Evolutionary conservation across 2,113 vertebrate genomes (phyloP), one percentile per base, ranked within the genome.

Genomic region (Melanocharis versteri): DNA sequence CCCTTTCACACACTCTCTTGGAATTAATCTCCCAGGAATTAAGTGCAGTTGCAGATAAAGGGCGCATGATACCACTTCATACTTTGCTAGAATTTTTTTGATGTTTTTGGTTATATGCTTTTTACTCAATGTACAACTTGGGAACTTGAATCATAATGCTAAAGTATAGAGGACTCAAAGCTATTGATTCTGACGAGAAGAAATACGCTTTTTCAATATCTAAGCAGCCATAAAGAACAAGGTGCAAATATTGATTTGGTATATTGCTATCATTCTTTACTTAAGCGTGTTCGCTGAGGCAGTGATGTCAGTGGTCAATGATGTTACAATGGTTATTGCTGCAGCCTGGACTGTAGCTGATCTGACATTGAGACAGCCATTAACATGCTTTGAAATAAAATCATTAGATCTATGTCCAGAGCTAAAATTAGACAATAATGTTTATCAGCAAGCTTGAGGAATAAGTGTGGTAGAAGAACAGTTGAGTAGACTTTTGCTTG

Each of bases 201-300:
- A 95, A 89, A 68, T 47, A 93, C 10, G 11, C 1, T 87, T 92
- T 96, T 90, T 71, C 86, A 68, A 40, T 93, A 75, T n/a, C 72
- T 81, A 91, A 87, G 71, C 48, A 93, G 40, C 58, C 73, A 53
- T 72, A 69, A 80, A 58, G 72, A 89, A 44, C 40, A 88, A 92
- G 73, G 72, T 94, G 65, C 44, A 91, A 75, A 68, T 92, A 94
- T 94, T 78, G 89, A 95, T 92, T 91, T 78, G 50, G 19, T 64
- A 82, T 90, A 96, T 96, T 95, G 69, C 77, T 93, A 19, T 81
- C 89, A 87, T 95, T 87, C 75, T 84, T 97, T 93, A 95, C 77
- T 94, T 94, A 77, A 68, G 35, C 78, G 14, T 35, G n/a, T 75
- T 92, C 15, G 0, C 60, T 24, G 51, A 84, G 83, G 47, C 69